A percentile compares a stretch with the other conserved stretches of the same genome.
phyloP scores from a whole-genome alignment of 2,888 invertebrate genomes.

The Sussaba pulchella region DNA sequence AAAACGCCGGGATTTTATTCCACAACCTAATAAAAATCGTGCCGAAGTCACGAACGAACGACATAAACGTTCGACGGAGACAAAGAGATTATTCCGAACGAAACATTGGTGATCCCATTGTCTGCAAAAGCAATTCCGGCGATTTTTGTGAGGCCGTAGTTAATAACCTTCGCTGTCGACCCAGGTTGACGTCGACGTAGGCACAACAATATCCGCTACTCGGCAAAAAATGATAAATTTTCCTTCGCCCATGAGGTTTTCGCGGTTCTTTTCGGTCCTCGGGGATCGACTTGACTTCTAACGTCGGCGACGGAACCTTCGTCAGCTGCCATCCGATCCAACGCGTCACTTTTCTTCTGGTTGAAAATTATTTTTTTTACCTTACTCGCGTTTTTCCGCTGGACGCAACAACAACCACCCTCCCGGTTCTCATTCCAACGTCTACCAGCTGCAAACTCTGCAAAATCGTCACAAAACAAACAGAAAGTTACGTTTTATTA shows the following conservation, averaged over 20 bases:
- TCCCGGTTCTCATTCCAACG: background rate
- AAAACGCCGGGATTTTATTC: too few species aligned
- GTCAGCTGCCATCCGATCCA: conserved; percentile 12
- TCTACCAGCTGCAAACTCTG: conserved; percentile 26
- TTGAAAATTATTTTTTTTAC: conserved; percentile 50
- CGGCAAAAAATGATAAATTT: conserved; percentile 34
- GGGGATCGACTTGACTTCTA: conserved; percentile 31
- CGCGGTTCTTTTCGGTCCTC: background rate
- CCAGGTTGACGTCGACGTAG: background rate
- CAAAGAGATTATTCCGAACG: conserved; percentile 20
- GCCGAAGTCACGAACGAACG: background rate
- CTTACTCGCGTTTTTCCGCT: too few species aligned
- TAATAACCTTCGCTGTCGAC: background rate
- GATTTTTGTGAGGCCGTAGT: background rate
- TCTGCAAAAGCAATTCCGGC: background rate
- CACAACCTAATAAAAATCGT: too few species aligned
- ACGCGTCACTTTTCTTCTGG: conserved; percentile 37
- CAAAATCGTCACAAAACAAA: conserved; percentile 13
- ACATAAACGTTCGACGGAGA: conserved; percentile 13
- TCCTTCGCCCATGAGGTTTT: background rate
- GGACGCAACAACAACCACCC: conserved; percentile 43
- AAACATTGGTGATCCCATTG: conserved; percentile 25
- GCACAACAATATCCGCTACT: background rate
- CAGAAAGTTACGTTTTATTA: conserved; percentile 25
- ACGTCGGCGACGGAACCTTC: conserved; percentile 4